Evolutionary conservation across 2,888 invertebrate genomes (phyloP), one percentile per base, ranked within the genome.

Genomic region (Salticus scenicus): DNA sequence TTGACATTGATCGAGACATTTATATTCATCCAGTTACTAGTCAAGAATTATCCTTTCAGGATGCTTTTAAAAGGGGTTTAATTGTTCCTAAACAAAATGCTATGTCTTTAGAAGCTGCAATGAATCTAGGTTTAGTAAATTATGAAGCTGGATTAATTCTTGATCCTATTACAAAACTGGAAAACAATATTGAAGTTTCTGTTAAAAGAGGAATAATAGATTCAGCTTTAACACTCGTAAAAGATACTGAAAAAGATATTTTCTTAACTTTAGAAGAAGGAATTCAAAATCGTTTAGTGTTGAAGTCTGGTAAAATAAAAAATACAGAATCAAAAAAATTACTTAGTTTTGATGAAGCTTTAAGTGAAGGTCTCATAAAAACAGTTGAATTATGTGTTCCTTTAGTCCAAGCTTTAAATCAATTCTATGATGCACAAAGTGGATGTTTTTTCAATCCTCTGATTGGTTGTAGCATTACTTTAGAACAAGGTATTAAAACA

Each of bases 401-500:
- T 30, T 57, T 87, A 1, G 74, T 78, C 33, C 74, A 81, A 28
- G 85, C 85, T 64, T 94, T 96, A 88, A 93, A 94, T 88, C 96
- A 97, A 92, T 93, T 97, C 42, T 93, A 97, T 88, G 95, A 96
- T 91, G 93, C 94, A 4, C 91, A 92, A 41, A 94, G 94, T 17
- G 93, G 94, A 87, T 95, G 94, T 91, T 94, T 96, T 87, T 93
- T 97, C 88, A 97, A 97, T 91, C 96, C 97, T 2, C 96, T 96
- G 92, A 95, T 96, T 27, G 97, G 97, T 1, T 93, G 93, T 88
- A 94, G 94, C 87, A 92, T 97, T 76, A 94, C 95, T 79, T 92
- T 97, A 87, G 93, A 94, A 89, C 95, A 97, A 93, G 96, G 97
- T 30, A 95, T 98, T 69, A 93, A 88, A 63, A 31, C 24, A 12